phyloP scores from a whole-genome alignment of 2,888 invertebrate genomes.

The Drosophila siamana region DNA sequence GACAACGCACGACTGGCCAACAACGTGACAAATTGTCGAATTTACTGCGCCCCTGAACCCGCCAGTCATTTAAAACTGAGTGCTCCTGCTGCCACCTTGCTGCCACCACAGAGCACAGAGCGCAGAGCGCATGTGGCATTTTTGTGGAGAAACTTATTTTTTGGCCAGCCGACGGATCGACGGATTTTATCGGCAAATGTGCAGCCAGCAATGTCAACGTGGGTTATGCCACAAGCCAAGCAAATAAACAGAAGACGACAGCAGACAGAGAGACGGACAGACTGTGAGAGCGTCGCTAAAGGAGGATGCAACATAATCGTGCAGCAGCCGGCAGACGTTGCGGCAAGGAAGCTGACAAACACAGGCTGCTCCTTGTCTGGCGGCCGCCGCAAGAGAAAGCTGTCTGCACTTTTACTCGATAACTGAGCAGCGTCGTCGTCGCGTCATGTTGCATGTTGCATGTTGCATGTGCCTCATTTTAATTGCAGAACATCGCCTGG shows the following conservation, averaged over 20 bases:
- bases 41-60: conserved; percentile 16
- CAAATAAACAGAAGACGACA: conserved; percentile 23
- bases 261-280: conserved; percentile 14
- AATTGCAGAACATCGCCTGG: conserved; percentile 74
- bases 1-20: conserved; percentile 70
- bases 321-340: conserved; percentile 15
- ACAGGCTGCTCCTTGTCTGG: conserved; percentile 63
- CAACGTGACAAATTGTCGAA: conserved; percentile 79
- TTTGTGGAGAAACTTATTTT: conserved; percentile 71
- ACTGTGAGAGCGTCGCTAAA: not conserved
- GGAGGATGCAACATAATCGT: conserved; percentile 68
- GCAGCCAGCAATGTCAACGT: conserved; percentile 68
- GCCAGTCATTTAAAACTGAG: not conserved
- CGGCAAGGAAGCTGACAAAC: conserved; percentile 51
- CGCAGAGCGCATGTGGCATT: conserved; percentile 59
- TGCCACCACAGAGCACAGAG: no score
- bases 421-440: not conserved
- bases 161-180: no score
- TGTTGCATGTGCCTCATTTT: conserved; percentile 64
- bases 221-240: conserved; percentile 73
- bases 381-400: conserved; percentile 62
- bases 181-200: not conserved
- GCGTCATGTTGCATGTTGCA: conserved; percentile 9
- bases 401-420: conserved; percentile 73
- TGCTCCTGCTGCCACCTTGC: conserved; percentile 5